Evolutionary conservation across 1,140 invertebrate genomes (phyloP), one percentile per base, ranked within the genome.

Genomic region (Pseudachorutes palmiensis): DNA sequence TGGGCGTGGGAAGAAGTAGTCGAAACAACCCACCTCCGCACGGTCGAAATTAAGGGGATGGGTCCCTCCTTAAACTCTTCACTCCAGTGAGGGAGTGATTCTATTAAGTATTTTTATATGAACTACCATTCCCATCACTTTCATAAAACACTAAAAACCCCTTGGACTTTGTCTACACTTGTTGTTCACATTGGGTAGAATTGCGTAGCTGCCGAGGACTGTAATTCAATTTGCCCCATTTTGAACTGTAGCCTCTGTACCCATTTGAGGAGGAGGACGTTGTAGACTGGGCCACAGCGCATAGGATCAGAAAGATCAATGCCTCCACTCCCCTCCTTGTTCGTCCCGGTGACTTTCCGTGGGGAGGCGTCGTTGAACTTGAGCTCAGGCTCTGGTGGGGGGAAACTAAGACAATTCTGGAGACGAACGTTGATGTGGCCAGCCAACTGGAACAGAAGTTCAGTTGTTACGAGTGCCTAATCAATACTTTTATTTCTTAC

Each of bases 191-290:
- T 84, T 48, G 87, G 86, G 78, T 91, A 92, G 77, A 93, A 92
- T 76, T 91, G 90, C 9, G 88, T 91, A 14, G 88, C 88, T 68
- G 91, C 90, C 1, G 94, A 94, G 1, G 94, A 95, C 78, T 98
- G 95, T 66, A 97, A 79, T 81, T 98, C 95, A 67, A 97, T 92
- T 81, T 98, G 94, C 0, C 92, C 93, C 86, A 98, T 96, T 83
- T 97, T 98, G 75, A 98, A 97, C 77, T 98, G 91, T 62, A 98
- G 82, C 67, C 93, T 82, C 78, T 96, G 91, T 22, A 99, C 79
- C 89, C 94, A 97, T 69, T 88, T 85, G 0, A 94, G 78, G 14
- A 95, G 81, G 2, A 76, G 57, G 5, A 72, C 32, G 62, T 73
- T 73, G 30, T 70, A 67, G 26, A 71, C 69, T 0, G 75, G 69